Conservation (phyloP, 2,888 invertebrate genomes). For the Disparrhopalites patrizii region DNA sequence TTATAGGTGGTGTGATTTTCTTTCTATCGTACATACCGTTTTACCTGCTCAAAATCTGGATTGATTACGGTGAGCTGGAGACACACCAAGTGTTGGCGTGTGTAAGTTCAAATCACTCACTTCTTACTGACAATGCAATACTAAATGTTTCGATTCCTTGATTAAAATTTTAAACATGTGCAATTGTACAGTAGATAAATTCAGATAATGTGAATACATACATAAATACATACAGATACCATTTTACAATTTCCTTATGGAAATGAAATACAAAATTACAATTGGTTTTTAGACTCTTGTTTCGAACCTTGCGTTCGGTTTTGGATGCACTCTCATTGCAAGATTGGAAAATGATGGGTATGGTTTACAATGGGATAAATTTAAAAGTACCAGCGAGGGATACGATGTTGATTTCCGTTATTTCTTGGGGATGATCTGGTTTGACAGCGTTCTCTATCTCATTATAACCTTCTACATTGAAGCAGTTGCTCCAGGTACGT, state of each 20-base stretch:
- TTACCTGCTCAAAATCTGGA: slow-evolving; percentile 52
- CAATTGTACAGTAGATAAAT: not conserved
- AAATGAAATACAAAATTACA: not conserved
- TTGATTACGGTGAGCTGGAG: slow-evolving; percentile 47
- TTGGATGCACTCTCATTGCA: slow-evolving; percentile 69
- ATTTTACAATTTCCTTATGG: not conserved
- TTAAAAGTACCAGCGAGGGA: slow-evolving; percentile 59
- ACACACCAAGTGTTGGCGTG: slow-evolving; percentile 47
- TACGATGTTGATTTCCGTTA: slow-evolving; percentile 59
- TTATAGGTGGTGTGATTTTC: slow-evolving; percentile 53
- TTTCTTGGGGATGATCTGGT: slow-evolving; percentile 65
- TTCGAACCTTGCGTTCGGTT: slow-evolving; percentile 77
- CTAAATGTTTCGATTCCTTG: no score
- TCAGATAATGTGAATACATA: not conserved
- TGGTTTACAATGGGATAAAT: slow-evolving; percentile 63
- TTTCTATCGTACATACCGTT: slow-evolving; percentile 54
- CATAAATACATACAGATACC: not conserved
- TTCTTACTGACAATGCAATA: no score
- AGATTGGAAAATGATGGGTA: slow-evolving; percentile 66
- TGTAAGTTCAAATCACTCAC: slow-evolving; percentile 48
- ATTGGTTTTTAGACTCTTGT: slow-evolving; percentile 62
- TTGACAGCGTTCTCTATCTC: slow-evolving; percentile 61
- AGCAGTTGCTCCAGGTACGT: slow-evolving; percentile 58
- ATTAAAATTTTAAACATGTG: no score
- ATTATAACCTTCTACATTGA: slow-evolving; percentile 60